Base-by-base conservation (phyloP, 2,797 vertebrate genomes). In the Oryzias dopingdopingensis region DNA sequence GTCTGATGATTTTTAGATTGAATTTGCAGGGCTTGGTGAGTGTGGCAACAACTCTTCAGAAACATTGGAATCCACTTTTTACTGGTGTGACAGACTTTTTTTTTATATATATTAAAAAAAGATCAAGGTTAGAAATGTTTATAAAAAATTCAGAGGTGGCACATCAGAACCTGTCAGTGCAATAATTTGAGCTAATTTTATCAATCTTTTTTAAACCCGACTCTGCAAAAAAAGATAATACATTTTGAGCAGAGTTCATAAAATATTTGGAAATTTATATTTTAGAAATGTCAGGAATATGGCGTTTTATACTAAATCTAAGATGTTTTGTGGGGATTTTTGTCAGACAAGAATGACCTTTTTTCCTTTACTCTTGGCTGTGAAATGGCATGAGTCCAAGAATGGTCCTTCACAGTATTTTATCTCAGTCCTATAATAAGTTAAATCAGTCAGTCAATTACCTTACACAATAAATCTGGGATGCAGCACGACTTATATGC, bases 401-500 rank as follows among this genome's bases (percentile, higher is more conserved):
- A 88, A 88, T 83, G 86, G 72, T 80, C 62, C 77, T 57, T 61
- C 65, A 80, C 81, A 86, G 85, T 86, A 84, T 82, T 89, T 92
- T 88, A 90, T 77, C 53, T 87, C 77, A 59, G 73, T 59, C 76
- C 78, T 57, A 66, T 90, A 86, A 91, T 85, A 84, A 74, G 82
- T 89, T 93, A 86, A 88, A 89, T 92, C 88, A 91, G 74, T 64
- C 82, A 90, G 82, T 91, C 76, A 88, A 80, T 89, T 92, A 90
- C 87, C 80, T 61, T 81, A 64, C 43, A 61, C 85, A 73, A 88
- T 92, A 92, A 91, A 92, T 89, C 81, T 84, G 76, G 49, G 49
- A 72, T 62, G 66, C 84, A 89, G 77, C 71, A 79, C 59, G 70
- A 59, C 77, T 67, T 70, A 70, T 68, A 64, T 70, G 64, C 53